These are phyloP conservation scores for Gari tellinella DNA, from an alignment of 2,888 invertebrate species.

Conservation along the genomic window DNA sequence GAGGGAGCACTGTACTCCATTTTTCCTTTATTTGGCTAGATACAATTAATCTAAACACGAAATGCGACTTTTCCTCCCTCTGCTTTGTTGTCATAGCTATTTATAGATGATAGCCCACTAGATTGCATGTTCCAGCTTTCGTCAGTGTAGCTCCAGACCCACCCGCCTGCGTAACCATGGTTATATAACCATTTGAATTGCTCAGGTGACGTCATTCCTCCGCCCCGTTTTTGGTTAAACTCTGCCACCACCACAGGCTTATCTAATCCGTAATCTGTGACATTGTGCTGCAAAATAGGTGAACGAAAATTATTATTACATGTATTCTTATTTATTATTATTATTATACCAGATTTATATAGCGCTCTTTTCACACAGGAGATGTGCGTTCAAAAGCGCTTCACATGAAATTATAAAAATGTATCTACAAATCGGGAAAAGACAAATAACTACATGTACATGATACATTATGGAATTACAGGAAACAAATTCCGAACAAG, in stretches of 20 bases:
- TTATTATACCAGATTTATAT: no score
- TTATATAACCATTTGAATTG: constrained; percentile 59
- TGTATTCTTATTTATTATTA: no score
- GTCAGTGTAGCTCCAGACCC: constrained; percentile 62
- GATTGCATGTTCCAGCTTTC: constrained; percentile 25
- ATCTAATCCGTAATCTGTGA: constrained; percentile 46
- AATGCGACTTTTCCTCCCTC: constrained; percentile 29
- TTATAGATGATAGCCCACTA: constrained; percentile 39
- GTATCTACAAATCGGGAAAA: no score
- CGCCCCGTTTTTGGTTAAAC: constrained; percentile 56
- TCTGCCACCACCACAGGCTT: constrained; percentile 64
- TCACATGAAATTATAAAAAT: no score
- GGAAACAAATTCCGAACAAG: no score
- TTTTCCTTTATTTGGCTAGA: no score
- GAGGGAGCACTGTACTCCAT: no score
- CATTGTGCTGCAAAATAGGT: constrained; percentile 46
- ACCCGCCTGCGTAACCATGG: constrained; percentile 62
- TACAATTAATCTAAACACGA: neutral
- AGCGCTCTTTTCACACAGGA: no score
- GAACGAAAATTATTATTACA: no score
- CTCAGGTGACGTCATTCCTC: constrained; percentile 51
- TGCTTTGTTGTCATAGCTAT: constrained; percentile 10
- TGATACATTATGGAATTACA: no score
- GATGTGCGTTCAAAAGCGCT: no score
- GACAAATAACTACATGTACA: no score